phyloP scores from a whole-genome alignment of 2,888 invertebrate species.

The Microplitis manilae region DNA sequence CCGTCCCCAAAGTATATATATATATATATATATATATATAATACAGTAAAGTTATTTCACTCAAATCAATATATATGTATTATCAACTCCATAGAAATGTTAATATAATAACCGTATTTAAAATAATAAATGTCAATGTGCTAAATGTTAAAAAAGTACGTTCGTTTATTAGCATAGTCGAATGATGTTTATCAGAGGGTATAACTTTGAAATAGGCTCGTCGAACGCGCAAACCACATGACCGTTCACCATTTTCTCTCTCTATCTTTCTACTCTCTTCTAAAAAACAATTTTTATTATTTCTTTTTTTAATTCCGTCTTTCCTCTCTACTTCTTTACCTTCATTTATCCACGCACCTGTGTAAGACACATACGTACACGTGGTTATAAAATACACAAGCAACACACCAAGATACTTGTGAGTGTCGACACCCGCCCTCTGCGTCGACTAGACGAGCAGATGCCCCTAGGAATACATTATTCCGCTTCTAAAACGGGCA shows the following conservation, averaged over 20 bases:
- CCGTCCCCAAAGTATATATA: conserved; percentile 23
- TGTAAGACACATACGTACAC: conserved; percentile 31
- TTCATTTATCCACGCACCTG: conserved; percentile 40
- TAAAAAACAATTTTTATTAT: not conserved
- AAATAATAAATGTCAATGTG: conserved; percentile 18
- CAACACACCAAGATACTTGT: conserved; percentile 30
- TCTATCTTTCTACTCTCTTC: conserved; percentile 42
- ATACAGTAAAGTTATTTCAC: too few species aligned
- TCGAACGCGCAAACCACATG: conserved; percentile 31
- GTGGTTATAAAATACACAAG: conserved; percentile 9
- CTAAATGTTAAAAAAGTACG: not conserved
- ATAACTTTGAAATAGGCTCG: conserved; percentile 25
- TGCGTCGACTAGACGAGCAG: conserved; percentile 52
- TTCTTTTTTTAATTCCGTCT: conserved; percentile 5
- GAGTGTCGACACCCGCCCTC: conserved; percentile 45
- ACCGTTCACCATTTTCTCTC: conserved; percentile 31
- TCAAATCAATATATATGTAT: too few species aligned
- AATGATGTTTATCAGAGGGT: conserved; percentile 37
- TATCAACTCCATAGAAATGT: too few species aligned
- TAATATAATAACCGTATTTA: not conserved
- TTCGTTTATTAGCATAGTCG: conserved; percentile 34
- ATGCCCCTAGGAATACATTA: conserved; percentile 55
- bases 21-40: not conserved
- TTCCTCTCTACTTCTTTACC: conserved; percentile 46
- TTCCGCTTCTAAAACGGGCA: conserved; percentile 47